These are phyloP conservation scores for Mesitornis unicolor DNA, from an alignment of 2,113 vertebrate species.

Conservation along the genomic window DNA sequence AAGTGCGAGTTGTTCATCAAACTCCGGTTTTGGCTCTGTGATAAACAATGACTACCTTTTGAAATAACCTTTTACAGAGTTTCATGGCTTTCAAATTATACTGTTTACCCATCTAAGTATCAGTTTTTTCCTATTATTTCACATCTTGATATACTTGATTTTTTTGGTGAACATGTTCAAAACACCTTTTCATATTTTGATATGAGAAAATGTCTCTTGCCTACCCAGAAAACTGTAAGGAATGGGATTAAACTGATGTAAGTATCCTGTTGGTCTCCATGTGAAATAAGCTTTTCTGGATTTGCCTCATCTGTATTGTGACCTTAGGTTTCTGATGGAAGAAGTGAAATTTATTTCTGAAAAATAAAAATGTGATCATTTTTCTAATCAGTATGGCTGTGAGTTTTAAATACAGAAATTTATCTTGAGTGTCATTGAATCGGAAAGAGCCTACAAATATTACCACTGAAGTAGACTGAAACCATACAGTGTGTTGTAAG, in stretches of 20 bases:
- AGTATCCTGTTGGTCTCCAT: neutral
- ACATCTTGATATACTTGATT: neutral
- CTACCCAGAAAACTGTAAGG: neutral
- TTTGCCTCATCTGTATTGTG: neutral
- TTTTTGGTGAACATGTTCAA: neutral
- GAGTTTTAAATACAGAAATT: neutral
- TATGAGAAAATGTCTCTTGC: neutral
- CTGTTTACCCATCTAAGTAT: neutral
- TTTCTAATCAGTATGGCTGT: neutral
- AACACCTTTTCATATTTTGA: neutral
- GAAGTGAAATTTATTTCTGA: neutral
- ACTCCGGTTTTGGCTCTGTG: neutral
- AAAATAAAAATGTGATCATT: neutral
- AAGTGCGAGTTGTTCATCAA: neutral
- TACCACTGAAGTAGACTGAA: neutral
- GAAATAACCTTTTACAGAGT: neutral
- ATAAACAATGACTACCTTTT: neutral
- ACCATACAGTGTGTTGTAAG: neutral
- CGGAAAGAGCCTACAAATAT: neutral
- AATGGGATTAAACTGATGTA: neutral
- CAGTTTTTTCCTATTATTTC: neutral
- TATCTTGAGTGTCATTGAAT: neutral
- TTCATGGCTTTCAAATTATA: neutral
- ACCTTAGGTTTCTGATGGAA: neutral
- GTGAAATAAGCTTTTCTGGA: neutral